Conservation (phyloP, 92 coral and sea anemone species). For the Porites lobata region DNA sequence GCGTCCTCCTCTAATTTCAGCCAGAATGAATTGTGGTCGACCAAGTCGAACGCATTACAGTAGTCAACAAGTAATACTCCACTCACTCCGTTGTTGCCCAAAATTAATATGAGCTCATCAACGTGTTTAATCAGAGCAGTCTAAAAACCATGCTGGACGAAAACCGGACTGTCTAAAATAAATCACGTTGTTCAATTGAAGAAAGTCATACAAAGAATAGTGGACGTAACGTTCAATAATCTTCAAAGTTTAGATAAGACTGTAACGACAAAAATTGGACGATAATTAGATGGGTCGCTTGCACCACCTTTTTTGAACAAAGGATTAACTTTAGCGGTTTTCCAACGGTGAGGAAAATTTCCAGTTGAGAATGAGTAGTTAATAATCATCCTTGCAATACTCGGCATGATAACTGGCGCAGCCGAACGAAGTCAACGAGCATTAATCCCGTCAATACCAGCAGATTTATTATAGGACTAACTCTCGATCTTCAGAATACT, state of each 20-base stretch:
- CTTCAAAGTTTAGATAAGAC: neutral
- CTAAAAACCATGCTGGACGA: constrained; percentile 30
- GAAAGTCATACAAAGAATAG: constrained; percentile 9
- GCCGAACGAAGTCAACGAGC: no score
- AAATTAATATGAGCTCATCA: constrained; percentile 17
- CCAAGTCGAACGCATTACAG: constrained; percentile 25
- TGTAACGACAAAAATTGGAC: no score
- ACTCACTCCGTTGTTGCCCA: neutral
- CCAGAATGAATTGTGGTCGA: neutral
- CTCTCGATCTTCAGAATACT: no score
- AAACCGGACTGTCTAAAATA: constrained; percentile 42
- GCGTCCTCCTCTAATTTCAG: neutral
- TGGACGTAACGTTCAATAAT: constrained; percentile 37
- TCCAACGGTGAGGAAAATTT: no score
- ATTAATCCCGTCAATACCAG: no score
- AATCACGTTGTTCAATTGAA: constrained; percentile 22
- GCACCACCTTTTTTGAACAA: no score
- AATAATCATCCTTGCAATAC: no score
- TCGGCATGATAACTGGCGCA: no score
- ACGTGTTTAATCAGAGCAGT: constrained; percentile 10
- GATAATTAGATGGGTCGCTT: no score
- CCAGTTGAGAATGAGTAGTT: no score
- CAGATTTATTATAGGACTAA: no score
- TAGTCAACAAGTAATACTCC: neutral
- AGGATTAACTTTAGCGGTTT: no score